Percentiles rank a stretch among this genome's conserved stretches.
Conservation (phyloP, 2,888 invertebrate genomes). For the Athalia rosae region DNA sequence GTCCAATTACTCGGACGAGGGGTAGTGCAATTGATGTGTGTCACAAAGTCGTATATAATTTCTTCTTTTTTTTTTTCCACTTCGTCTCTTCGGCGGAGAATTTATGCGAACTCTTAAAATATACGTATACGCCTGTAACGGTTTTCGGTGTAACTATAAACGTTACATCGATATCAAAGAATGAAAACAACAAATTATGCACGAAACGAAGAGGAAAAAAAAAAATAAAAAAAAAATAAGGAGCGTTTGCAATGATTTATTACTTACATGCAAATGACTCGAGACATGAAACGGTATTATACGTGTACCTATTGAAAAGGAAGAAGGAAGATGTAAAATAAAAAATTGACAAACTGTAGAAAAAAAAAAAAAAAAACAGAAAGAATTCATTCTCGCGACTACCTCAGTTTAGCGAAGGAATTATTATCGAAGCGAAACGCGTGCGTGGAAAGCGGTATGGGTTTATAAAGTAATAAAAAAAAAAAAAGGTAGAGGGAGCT, state of each 20-base stretch:
- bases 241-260: too few relatives aligned
- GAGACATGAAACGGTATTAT: neutral
- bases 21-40: neutral
- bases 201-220: too few relatives aligned
- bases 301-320: neutral
- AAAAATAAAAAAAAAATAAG: too few relatives aligned
- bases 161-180: too few relatives aligned
- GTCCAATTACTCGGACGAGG: slow-evolving; percentile 9
- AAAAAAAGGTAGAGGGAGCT: neutral
- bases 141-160: too few relatives aligned
- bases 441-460: neutral
- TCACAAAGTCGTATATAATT: slow-evolving; percentile 7
- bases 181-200: too few relatives aligned
- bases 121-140: too few relatives aligned
- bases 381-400: neutral
- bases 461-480: neutral
- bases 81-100: too few relatives aligned
- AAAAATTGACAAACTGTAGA: neutral
- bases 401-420: neutral
- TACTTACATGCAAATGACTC: too few relatives aligned
- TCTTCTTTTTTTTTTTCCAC: neutral
- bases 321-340: neutral
- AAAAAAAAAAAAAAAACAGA: neutral
- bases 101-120: too few relatives aligned
- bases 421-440: neutral